Conservation (phyloP, 2,888 invertebrate genomes). For the Chironomus riparius region DNA sequence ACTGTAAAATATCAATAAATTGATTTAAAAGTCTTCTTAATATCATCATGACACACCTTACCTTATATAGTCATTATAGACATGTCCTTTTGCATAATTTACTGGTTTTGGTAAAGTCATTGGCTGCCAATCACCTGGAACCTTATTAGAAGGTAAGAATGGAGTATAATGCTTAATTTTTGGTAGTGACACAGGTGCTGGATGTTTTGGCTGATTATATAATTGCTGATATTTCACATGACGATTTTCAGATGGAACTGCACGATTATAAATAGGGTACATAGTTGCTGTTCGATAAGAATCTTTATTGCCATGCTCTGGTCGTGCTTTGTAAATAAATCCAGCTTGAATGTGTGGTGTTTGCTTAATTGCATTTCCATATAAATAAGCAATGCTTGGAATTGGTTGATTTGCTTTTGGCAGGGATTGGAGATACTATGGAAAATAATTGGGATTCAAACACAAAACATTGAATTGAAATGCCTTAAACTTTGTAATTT, state of each 20-base stretch:
- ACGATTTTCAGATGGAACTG: not conserved
- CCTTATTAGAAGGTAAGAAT: constrained; percentile 47
- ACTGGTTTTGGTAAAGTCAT: constrained; percentile 39
- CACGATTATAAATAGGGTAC: not conserved
- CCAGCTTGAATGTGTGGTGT: constrained; percentile 8
- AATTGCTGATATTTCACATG: not conserved
- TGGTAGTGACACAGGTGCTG: not conserved
- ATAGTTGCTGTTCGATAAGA: not conserved
- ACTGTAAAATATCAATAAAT: not conserved
- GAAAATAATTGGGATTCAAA: not conserved
- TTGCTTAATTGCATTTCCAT: constrained; percentile 4
- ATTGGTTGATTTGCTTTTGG: not conserved
- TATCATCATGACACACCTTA: not conserved
- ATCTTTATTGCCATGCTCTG: not conserved
- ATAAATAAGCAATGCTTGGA: constrained; percentile 10
- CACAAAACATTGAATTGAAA: too few species aligned
- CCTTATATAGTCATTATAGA: constrained; percentile 1
- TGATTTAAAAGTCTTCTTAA: too few species aligned
- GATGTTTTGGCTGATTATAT: not conserved
- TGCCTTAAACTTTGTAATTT: too few species aligned
- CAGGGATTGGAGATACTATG: not conserved
- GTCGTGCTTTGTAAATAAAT: constrained; percentile 15
- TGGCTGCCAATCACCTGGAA: constrained; percentile 48
- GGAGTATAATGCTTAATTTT: constrained; percentile 37
- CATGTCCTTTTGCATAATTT: constrained; percentile 27